Evolutionary conservation across 2,797 vertebrate species (phyloP), one percentile per base, ranked within the genome.

Genomic region (Hypotaenidia philippensis): DNA sequence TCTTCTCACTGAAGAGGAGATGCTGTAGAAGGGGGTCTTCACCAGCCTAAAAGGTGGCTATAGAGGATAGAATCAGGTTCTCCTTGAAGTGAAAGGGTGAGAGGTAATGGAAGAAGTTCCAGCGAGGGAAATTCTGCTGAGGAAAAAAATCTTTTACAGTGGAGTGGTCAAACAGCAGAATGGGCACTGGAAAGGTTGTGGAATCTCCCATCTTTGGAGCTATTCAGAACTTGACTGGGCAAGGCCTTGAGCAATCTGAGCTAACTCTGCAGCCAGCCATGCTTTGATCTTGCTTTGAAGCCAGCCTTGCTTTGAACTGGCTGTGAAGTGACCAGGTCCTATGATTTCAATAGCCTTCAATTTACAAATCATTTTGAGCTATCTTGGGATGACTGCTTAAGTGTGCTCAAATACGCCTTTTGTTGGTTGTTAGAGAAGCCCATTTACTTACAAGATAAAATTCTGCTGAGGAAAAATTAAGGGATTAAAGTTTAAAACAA

Each of bases 201-300:
- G 41, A 27, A 63, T 77, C 75, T 64, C 22, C 8, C 8, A 10
- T 72, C 68, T 82, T 45, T 60, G 52, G 64, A 74, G 36, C 12
- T 70, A 38, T 3, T 60, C 32, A 74, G 4, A 74, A 52, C 56
- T 70, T 52, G 68, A 78, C 41, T 68, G 65, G 61, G 47, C 36
- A 84, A 47, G 50, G 72, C 72, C 82, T 61, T 25, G 68, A 49
- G 78, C 81, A 70, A n/a, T 87, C 34, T 36, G 63, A 89, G 56
- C 74, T 79, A 60, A 47, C 85, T 95, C 80, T 94, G 88, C 93
- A 80, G 81, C 31, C 60, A 41, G 53, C 45, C 49, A 4, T 50
- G 26, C 72, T 92, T 93, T 88, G 64, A 88, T 64, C 53, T 82
- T 50, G 6, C 89, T 91, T 71, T 76, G 81, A 87, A 87, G 70